Percentiles rank a stretch among this genome's conserved stretches.
phyloP scores from a whole-genome alignment of 2,888 invertebrate genomes.

The Salpingus planirostris region DNA sequence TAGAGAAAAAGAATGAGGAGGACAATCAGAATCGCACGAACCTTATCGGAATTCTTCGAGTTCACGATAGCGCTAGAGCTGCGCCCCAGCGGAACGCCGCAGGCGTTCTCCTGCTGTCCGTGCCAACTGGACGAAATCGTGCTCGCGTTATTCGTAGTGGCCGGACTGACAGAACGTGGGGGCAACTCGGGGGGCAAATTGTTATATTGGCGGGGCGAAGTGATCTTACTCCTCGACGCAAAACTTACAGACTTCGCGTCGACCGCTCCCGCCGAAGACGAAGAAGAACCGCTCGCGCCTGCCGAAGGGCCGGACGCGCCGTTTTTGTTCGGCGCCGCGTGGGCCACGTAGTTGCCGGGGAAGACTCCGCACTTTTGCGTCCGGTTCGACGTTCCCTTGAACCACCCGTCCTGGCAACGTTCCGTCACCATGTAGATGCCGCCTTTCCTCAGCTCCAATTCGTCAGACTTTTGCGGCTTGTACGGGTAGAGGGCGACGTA shows the following conservation, averaged over 20 bases:
- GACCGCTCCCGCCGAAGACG: constrained; percentile 16
- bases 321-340: constrained; percentile 35
- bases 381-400: constrained; percentile 72
- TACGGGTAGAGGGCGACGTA: constrained; percentile 82
- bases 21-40: constrained; percentile 28
- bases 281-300: constrained; percentile 13
- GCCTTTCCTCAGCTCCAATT: constrained; percentile 76
- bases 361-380: constrained; percentile 77
- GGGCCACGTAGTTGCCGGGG: constrained; percentile 81
- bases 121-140: constrained; percentile 44
- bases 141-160: constrained; percentile 33
- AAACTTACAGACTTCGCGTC: constrained; percentile 37
- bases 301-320: constrained; percentile 27
- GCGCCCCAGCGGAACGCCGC: constrained; percentile 42
- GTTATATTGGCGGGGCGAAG: constrained; percentile 22
- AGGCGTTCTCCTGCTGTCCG: constrained; percentile 39
- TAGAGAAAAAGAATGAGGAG: constrained; percentile 2
- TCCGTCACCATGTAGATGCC: constrained; percentile 65
- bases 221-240: constrained; percentile 33
- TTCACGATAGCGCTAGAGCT: constrained; percentile 47
- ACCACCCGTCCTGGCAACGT: constrained; percentile 82
- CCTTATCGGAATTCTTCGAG: constrained; percentile 43
- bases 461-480: constrained; percentile 78
- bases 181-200: constrained; percentile 59
- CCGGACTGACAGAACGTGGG: constrained; percentile 53